Conservation (phyloP, 1,140 invertebrate genomes). For the Bombus sylvicola region DNA sequence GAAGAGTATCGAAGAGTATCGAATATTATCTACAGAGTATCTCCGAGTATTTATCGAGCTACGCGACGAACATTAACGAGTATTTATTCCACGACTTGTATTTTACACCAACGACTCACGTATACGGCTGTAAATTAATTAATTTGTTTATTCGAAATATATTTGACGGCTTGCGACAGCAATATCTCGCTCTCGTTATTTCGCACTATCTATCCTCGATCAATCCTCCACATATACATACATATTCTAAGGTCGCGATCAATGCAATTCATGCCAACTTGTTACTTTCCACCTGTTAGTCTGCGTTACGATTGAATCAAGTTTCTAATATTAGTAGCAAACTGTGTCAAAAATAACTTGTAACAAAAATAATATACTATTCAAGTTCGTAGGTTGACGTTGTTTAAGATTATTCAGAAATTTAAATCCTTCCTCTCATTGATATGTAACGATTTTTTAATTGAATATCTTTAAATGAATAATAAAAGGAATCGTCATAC, state of each 20-base stretch:
- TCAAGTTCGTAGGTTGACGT: neutral
- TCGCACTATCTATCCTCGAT: too few species aligned
- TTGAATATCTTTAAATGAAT: neutral
- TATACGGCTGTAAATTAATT: too few species aligned
- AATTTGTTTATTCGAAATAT: too few species aligned
- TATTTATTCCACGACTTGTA: too few species aligned
- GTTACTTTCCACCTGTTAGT: conserved; percentile 65
- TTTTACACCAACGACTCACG: too few species aligned
- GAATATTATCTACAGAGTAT: too few species aligned
- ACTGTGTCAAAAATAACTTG: conserved; percentile 62
- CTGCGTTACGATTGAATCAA: conserved; percentile 16
- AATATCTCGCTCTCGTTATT: too few species aligned
- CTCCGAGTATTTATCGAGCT: too few species aligned
- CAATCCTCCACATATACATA: too few species aligned
- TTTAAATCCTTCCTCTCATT: neutral
- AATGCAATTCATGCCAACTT: conserved; percentile 50
- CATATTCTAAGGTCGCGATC: neutral
- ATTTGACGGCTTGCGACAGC: too few species aligned
- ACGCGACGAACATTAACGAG: too few species aligned
- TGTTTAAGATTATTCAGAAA: neutral
- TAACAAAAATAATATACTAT: conserved; percentile 36
- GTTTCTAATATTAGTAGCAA: conserved; percentile 55
- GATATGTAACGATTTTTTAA: neutral
- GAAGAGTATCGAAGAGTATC: too few species aligned
- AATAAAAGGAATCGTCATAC: neutral